Evolutionary conservation across 1,140 invertebrate species (phyloP), one percentile per base, ranked within the genome.

Genomic region (Polypedilum vanderplanki): DNA sequence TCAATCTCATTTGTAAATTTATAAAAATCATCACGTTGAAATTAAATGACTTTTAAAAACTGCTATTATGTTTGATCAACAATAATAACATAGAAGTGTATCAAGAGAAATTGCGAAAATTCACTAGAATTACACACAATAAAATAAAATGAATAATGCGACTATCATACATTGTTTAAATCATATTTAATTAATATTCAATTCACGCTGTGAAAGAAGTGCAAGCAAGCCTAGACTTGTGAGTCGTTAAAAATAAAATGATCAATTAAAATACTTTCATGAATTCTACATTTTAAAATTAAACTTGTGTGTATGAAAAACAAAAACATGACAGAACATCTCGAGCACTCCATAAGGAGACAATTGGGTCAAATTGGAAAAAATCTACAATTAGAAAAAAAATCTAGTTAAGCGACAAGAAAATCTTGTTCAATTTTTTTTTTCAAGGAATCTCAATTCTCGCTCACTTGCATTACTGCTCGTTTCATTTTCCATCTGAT

Each of bases 251-350:
- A 33, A 33, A 33, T 3, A 57, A 57, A 12, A n/a, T n/a, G 46
- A 57, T 57, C 46, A 57, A 57, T 57, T 57, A 57, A 57, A n/a
- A 57, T n/a, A 12, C 46, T n/a, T 57, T n/a, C 46, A 57, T 57
- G 10, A 57, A 46, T 46, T 46, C 41, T 15, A 46, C 41, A 3
- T 57, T 46, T 8, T 46, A n/a, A n/a, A n/a, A n/a, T n/a, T 33
- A 33, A 33, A 33, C 24, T 1, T 33, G 24, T 33, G 24, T 33
- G 24, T 33, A 5, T n/a, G 24, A 33, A 5, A 33, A 1, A 33
- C 24, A 33, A 33, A 33, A 33, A 33, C 24, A 33, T 33, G 24
- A 33, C 24, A 33, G 24, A 33, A 33, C 24, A 33, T 57, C n/a
- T 57, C 46, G 12, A 57, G 46, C 12, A 57, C 46, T n/a, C 46